A percentile compares a stretch with the other conserved stretches of the same genome.
Evolutionary conservation across 2,888 invertebrate species (phyloP).

Genomic region (Lasioglossum figueresi): DNA sequence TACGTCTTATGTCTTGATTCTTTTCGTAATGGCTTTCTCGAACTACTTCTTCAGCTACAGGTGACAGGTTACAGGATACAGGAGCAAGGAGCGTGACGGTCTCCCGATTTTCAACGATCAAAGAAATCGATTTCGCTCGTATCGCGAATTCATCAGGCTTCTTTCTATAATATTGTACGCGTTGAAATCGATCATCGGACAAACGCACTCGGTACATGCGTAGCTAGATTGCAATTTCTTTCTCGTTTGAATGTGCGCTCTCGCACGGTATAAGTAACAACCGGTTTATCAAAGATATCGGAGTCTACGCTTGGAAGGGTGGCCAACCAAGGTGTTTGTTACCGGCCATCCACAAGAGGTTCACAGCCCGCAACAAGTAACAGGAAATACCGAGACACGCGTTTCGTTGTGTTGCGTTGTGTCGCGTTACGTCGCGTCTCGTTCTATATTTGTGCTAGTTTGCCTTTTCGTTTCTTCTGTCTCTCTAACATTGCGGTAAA

Average conservation of each 20-base stretch:
- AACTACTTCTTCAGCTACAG: not conserved
- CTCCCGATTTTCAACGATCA: not conserved
- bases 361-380: slow-evolving; percentile 8
- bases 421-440: not conserved
- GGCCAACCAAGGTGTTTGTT: slow-evolving; percentile 28
- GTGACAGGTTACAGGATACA: not conserved
- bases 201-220: not conserved
- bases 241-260: slow-evolving; percentile 59
- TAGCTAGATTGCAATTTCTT: slow-evolving; percentile 1
- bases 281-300: slow-evolving; percentile 73
- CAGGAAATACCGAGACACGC: slow-evolving; percentile 53
- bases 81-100: not conserved
- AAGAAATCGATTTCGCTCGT: not conserved
- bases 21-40: not conserved
- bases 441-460: not conserved
- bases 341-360: slow-evolving; percentile 15
- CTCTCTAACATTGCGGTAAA: not conserved
- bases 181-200: not conserved
- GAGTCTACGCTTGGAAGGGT: slow-evolving; percentile 21
- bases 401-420: not conserved
- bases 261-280: slow-evolving; percentile 76
- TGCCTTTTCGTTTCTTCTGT: not conserved
- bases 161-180: not conserved
- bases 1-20: not conserved
- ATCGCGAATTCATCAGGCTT: not conserved